Conservation (phyloP, 2,888 invertebrate species). For the Cosmia pyralina region DNA sequence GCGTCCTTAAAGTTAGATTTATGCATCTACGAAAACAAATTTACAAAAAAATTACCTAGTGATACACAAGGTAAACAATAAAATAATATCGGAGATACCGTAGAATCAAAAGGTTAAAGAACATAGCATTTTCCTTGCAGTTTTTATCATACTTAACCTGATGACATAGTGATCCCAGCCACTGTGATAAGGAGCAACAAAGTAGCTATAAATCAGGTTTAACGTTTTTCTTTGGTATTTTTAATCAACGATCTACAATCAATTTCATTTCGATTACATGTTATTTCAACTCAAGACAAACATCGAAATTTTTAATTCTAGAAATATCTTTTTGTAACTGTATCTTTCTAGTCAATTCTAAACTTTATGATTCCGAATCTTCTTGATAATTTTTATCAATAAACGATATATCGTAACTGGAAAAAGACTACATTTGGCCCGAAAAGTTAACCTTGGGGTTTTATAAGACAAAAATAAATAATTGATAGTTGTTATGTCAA, state of each 20-base stretch:
- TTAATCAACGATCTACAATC: conserved; percentile 39
- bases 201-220: conserved; percentile 21
- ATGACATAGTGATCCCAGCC: conserved; percentile 12
- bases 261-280: conserved; percentile 4
- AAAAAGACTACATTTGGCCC: conserved; percentile 14
- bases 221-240: conserved; percentile 17
- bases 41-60: conserved; percentile 4
- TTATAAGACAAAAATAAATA: background rate
- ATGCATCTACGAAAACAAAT: background rate
- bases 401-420: background rate
- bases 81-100: background rate
- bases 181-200: conserved; percentile 40
- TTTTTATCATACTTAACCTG: conserved; percentile 29
- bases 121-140: background rate
- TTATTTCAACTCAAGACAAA: background rate
- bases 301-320: background rate
- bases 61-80: conserved; percentile 9
- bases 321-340: background rate
- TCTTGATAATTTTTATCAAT: conserved; percentile 17
- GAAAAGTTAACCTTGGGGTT: background rate
- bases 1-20: too few relatives aligned
- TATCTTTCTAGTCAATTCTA: background rate
- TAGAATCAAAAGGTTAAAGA: background rate
- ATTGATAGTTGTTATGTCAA: background rate
- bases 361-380: background rate